Evolutionary conservation across 2,888 invertebrate species (phyloP), one percentile per base, ranked within the genome.

Genomic region (Laspeyria flexula): DNA sequence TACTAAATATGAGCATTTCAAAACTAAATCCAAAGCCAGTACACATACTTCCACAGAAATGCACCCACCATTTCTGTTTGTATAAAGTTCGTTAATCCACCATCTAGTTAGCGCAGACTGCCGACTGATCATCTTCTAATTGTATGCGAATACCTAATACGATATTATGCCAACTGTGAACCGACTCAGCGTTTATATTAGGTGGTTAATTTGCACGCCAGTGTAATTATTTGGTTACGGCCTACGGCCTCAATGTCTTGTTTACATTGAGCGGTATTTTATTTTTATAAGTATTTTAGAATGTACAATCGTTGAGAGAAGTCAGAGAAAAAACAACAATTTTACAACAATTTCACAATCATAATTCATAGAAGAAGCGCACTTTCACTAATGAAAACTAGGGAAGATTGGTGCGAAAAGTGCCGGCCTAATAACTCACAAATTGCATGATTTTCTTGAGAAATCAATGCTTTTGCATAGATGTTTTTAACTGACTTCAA

Each of bases 81-180:
- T 65, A 55, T 73, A 64, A 69, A 73, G 67, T 77, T 79, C 66
- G 71, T 75, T 82, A 79, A 80, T 76, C 75, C 71, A 12, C 29
- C 44, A 61, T 54, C 65, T 44, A 49, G 75, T 78, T 77, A 69
- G 65, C 73, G 55, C 73, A 78, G 75, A 59, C 60, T 55, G 58
- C 37, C 48, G 64, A 37, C 69, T 79, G 78, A 83, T 83, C 79
- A 74, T 74, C 74, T 73, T 68, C 68, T 80, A 83, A 83, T 82
- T 72, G 77, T 77, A 83, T 83, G 83, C 83, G 83, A 79, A 81
- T 80, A 62, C 64, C 65, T 74, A 77, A 81, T 77, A 70, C 74
- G 55, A 69, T 62, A 65, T 66, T 66, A 69, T 65, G 52, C 65
- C 51, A 52, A 55, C 39, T 60, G 27, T 44, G 51, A 49, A 60